Evolutionary conservation across 2,888 invertebrate genomes (phyloP).

Genomic region (Dryococelus australis): DNA sequence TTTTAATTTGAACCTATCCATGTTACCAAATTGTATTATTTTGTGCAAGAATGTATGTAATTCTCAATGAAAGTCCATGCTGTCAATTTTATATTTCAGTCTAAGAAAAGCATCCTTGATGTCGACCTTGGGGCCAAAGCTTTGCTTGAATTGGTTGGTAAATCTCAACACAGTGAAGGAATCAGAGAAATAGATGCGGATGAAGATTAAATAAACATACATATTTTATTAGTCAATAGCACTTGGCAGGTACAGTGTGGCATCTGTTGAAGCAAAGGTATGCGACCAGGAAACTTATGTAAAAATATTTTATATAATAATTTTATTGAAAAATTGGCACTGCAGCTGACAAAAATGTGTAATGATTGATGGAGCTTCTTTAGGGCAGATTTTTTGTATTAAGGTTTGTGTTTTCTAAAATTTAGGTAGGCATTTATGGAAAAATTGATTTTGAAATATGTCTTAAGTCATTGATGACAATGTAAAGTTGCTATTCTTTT

Average conservation of each 20-base stretch:
- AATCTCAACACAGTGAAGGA: slow-evolving; percentile 84
- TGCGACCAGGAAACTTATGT: background rate
- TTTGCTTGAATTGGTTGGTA: slow-evolving; percentile 83
- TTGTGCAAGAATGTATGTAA: no score
- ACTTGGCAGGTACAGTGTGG: background rate
- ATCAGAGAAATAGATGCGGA: slow-evolving; percentile 21
- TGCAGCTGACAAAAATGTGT: background rate
- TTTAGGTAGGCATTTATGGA: background rate
- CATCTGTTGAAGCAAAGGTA: background rate
- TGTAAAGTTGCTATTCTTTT: background rate
- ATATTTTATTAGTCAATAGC: no score
- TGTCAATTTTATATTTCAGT: slow-evolving; percentile 54
- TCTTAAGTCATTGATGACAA: no score
- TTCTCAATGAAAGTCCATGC: background rate
- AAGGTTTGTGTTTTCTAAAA: background rate
- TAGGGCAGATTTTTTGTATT: background rate
- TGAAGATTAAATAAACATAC: background rate
- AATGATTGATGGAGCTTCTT: background rate
- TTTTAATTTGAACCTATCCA: no score
- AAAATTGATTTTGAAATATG: background rate
- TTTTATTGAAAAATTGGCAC: background rate
- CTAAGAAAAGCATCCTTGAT: slow-evolving; percentile 73
- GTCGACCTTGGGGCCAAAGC: slow-evolving; percentile 82
- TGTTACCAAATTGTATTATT: no score
- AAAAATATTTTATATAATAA: background rate